Evolutionary conservation across 2,888 invertebrate genomes (phyloP), one percentile per base, ranked within the genome.

Genomic region (Hipparchia sbordonii): DNA sequence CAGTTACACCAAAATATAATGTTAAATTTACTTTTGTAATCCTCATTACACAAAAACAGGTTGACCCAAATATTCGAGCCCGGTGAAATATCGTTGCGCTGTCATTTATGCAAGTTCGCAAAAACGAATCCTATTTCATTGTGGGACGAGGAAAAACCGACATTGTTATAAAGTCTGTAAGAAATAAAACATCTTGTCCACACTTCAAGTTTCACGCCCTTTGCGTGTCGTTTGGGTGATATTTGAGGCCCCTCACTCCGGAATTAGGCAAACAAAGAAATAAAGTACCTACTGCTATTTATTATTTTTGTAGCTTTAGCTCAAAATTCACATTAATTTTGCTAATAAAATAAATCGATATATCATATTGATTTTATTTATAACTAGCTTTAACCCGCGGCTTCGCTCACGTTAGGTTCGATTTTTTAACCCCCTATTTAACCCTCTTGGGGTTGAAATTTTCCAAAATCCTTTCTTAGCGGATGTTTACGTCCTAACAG

Each of bases 21-120:
- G 89, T 89, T 87, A 88, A 91, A 91, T 91, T 90, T 90, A 88
- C 91, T 91, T 90, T 88, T 90, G 89, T 90, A 89, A 91, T 91
- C 87, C 88, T 86, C 84, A 89, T 91, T 91, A 91, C 87, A 89
- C 89, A 93, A 93, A 92, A 92, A 90, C 92, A 92, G 89, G 89
- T 91, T 92, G 92, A 92, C 93, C 93, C 89, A 89, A 93, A 93
- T 93, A 90, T 90, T 88, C 88, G 85, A 84, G 83, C 85, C 85
- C 83, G 85, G 88, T 91, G 86, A 91, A 91, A 92, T 90, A 93
- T 91, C 87, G 90, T 87, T 87, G 87, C 86, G 87, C 83, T 85
- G 88, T 89, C 90, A 88, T 92, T 91, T 91, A 88, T 91, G 91
- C 91, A 90, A 92, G 88, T 90, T 91, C 85, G 88, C 90, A 90